These are phyloP conservation scores for Cataglyphis altisquamis DNA, from an alignment of 2,888 invertebrate species.

Conservation along the genomic window DNA sequence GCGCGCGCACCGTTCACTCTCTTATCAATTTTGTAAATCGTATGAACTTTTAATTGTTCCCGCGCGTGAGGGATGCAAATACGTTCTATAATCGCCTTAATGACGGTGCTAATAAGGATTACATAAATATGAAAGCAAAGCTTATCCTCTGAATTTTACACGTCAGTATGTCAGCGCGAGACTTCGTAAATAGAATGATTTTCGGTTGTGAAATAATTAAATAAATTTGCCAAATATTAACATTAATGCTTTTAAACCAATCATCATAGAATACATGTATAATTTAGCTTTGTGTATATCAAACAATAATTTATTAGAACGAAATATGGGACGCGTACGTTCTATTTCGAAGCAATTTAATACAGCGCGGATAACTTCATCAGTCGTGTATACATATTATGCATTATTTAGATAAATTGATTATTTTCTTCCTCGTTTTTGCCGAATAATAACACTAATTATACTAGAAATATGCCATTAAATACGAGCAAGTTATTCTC, in stretches of 20 bases:
- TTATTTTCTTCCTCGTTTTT: constrained; percentile 20
- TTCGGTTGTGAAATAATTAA: constrained; percentile 6
- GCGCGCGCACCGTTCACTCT: neutral
- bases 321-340: constrained; percentile 14
- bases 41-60: constrained; percentile 7
- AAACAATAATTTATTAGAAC: constrained; percentile 34
- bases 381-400: neutral
- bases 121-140: constrained; percentile 11
- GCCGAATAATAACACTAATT: constrained; percentile 14
- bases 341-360: constrained; percentile 36
- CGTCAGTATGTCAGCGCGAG: neutral
- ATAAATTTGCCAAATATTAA: constrained; percentile 10
- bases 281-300: constrained; percentile 3
- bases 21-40: constrained; percentile 1
- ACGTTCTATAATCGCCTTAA: constrained; percentile 20
- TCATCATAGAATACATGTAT: constrained; percentile 15
- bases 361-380: constrained; percentile 13
- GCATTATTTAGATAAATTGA: constrained; percentile 2
- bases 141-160: neutral
- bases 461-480: neutral
- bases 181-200: constrained; percentile 14
- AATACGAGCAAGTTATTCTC: neutral
- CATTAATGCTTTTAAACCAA: constrained; percentile 23
- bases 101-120: constrained; percentile 15
- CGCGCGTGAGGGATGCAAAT: neutral